Conservation (phyloP, 2,888 invertebrate genomes). For the Eupithecia insigniata region DNA sequence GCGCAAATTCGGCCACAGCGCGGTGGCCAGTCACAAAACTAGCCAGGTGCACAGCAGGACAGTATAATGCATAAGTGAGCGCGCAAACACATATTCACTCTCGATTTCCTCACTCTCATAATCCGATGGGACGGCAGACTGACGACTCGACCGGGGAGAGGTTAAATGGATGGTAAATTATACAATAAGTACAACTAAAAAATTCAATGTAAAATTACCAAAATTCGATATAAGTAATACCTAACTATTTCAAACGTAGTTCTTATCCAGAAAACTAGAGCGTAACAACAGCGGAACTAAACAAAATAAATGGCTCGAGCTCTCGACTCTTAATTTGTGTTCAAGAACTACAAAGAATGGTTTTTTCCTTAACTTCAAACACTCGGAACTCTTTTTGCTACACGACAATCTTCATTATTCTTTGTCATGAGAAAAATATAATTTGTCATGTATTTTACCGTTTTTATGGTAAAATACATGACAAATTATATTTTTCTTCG, state of each 20-base stretch:
- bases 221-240: background rate
- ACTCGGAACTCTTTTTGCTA: constrained; percentile 10
- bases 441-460: constrained; percentile 35
- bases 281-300: constrained; percentile 36
- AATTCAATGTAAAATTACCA: too few species aligned
- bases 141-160: too few species aligned
- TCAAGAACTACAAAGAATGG: constrained; percentile 19
- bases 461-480: too few species aligned
- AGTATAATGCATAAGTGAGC: too few species aligned
- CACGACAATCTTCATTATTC: constrained; percentile 7
- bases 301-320: constrained; percentile 30
- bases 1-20: too few species aligned
- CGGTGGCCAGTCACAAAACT: too few species aligned
- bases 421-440: constrained; percentile 30
- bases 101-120: too few species aligned
- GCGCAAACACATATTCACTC: too few species aligned
- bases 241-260: constrained; percentile 32
- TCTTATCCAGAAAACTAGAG: constrained; percentile 31
- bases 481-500: too few species aligned
- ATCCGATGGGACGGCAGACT: too few species aligned
- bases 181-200: background rate
- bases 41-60: too few species aligned
- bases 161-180: background rate
- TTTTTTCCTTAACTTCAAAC: constrained; percentile 20
- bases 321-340: constrained; percentile 28